Evolutionary conservation across 2,113 vertebrate species (phyloP).

Genomic region (Tupaia chinensis): DNA sequence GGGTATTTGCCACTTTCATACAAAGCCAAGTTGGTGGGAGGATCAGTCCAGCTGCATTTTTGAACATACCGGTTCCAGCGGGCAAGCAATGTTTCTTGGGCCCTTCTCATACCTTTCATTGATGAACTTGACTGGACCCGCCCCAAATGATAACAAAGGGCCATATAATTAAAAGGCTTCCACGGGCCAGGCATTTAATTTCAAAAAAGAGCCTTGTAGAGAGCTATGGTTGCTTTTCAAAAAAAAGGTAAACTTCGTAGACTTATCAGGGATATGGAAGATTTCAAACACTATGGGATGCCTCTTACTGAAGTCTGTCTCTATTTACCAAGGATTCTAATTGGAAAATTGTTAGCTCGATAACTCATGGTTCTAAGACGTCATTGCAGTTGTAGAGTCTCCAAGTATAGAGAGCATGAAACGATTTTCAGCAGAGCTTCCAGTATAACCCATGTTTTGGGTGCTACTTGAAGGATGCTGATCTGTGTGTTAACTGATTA

Average conservation of each 20-base stretch:
- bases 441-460: background rate
- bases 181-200: background rate
- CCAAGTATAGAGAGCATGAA: background rate
- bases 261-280: background rate
- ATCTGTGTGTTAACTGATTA: background rate
- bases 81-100: background rate
- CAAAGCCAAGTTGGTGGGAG: background rate
- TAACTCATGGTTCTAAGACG: background rate
- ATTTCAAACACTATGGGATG: background rate
- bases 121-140: background rate
- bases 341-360: background rate
- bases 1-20: background rate
- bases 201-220: background rate
- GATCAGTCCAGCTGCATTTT: background rate
- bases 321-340: background rate
- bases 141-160: background rate
- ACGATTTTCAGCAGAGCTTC: background rate
- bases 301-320: background rate
- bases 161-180: background rate
- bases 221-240: background rate
- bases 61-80: background rate
- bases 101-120: background rate
- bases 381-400: background rate
- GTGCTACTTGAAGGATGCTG: background rate
- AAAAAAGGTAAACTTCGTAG: background rate